These are phyloP conservation scores for Spatula versicolor DNA, from an alignment of 2,797 vertebrate species.

Conservation along the genomic window DNA sequence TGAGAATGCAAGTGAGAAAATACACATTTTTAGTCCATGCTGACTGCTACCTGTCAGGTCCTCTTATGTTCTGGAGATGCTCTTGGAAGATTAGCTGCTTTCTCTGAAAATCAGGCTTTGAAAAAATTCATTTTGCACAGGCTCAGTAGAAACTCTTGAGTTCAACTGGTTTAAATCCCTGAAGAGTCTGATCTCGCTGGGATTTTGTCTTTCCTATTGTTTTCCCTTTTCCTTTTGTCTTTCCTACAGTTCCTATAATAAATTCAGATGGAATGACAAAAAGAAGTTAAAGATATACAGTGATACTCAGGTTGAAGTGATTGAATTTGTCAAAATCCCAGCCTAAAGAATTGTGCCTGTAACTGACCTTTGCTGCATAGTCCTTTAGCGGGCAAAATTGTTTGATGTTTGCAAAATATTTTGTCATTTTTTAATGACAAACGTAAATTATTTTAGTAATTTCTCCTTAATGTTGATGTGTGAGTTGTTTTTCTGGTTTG, in stretches of 20 bases:
- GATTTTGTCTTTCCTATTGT: background rate
- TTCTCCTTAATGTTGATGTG: background rate
- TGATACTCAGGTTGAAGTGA: background rate
- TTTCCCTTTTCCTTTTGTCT: too few relatives aligned
- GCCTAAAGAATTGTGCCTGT: background rate
- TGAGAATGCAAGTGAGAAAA: background rate
- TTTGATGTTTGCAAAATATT: background rate
- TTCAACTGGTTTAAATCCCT: background rate
- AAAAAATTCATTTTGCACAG: background rate
- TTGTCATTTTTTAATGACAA: background rate
- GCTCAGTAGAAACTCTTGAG: background rate
- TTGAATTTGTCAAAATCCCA: background rate
- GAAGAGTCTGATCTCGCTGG: background rate
- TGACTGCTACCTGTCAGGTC: background rate
- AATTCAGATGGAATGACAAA: background rate
- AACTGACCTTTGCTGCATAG: background rate
- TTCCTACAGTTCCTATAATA: too few relatives aligned
- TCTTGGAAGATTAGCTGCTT: background rate
- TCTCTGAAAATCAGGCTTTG: background rate
- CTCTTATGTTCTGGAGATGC: background rate
- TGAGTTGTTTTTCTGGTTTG: background rate
- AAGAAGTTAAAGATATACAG: background rate
- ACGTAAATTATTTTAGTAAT: background rate
- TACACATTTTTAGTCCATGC: accelerated
- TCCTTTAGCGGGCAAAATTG: background rate